phyloP scores from a whole-genome alignment of 1,140 invertebrate genomes.

The Drosophila ogumai region DNA sequence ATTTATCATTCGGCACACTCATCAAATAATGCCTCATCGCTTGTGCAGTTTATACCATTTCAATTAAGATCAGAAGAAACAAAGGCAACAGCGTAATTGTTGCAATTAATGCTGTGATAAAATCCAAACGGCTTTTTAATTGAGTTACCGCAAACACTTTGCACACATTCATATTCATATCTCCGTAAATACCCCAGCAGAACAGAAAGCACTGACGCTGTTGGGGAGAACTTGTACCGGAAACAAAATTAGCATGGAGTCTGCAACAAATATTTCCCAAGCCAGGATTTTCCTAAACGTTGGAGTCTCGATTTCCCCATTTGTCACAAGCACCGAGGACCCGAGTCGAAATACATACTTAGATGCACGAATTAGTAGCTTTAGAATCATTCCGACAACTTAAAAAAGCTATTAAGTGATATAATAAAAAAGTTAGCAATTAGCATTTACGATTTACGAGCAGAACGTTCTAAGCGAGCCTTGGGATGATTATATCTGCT shows the following conservation, averaged over 20 bases:
- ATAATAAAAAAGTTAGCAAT: constrained; percentile 49
- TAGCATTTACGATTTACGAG: constrained; percentile 62
- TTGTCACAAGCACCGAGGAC: not conserved
- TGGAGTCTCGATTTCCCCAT: constrained; percentile 13
- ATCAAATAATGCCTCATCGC: constrained; percentile 21
- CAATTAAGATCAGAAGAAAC: constrained; percentile 32
- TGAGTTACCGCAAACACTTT: constrained; percentile 41
- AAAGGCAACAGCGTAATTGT: constrained; percentile 16
- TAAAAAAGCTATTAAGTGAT: constrained; percentile 28
- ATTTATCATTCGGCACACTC: constrained; percentile 28
- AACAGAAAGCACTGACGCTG: constrained; percentile 1
- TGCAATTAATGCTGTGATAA: constrained; percentile 44
- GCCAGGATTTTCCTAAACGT: not conserved
- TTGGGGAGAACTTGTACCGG: constrained; percentile 30
- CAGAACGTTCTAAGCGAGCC: constrained; percentile 40
- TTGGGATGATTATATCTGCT: constrained; percentile 67
- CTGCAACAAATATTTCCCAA: not conserved
- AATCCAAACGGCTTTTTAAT: constrained; percentile 61
- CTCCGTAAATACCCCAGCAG: constrained; percentile 1
- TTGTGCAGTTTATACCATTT: constrained; percentile 11
- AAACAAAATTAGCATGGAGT: constrained; percentile 8
- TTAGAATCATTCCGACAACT: constrained; percentile 21
- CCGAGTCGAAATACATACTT: not conserved
- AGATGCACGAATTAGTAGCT: not conserved
- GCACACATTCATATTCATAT: constrained; percentile 8